Evolutionary conservation across 2,797 vertebrate species (phyloP).

Genomic region (Periophthalmus magnuspinnatus): DNA sequence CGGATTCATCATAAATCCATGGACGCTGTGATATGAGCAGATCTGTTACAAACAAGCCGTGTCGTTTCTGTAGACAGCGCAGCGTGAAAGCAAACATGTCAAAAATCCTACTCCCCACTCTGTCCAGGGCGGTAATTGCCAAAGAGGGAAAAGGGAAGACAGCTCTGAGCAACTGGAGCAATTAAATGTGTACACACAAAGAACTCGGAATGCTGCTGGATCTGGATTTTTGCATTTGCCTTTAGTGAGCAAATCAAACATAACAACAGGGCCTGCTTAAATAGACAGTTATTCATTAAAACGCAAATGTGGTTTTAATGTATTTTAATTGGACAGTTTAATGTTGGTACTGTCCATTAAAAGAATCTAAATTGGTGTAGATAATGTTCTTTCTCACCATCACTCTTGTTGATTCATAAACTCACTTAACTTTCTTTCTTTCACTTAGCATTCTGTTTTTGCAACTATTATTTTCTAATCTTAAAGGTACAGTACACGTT

Average conservation of each 20-base stretch:
- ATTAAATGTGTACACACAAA: conserved; percentile 44
- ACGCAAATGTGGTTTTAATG: background rate
- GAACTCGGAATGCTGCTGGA: conserved; percentile 7
- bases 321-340: background rate
- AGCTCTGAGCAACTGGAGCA: conserved; percentile 28
- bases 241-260: background rate
- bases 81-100: conserved; percentile 64
- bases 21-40: conserved; percentile 59
- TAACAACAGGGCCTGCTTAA: background rate
- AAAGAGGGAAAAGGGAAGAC: conserved; percentile 43
- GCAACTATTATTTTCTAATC: too few relatives aligned
- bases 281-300: background rate
- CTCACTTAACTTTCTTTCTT: too few relatives aligned
- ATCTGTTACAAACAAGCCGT: conserved; percentile 56
- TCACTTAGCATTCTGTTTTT: too few relatives aligned
- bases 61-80: conserved; percentile 45
- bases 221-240: conserved; percentile 17
- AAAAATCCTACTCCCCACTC: conserved; percentile 71
- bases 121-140: conserved; percentile 60
- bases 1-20: conserved; percentile 64
- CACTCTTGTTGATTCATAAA: background rate
- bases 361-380: background rate
- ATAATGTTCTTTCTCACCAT: too few relatives aligned
- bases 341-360: background rate
- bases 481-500: too few relatives aligned